These are phyloP conservation scores for Peromyscus maniculatus DNA, from an alignment of 2,113 vertebrate species.

Conservation along the genomic window DNA sequence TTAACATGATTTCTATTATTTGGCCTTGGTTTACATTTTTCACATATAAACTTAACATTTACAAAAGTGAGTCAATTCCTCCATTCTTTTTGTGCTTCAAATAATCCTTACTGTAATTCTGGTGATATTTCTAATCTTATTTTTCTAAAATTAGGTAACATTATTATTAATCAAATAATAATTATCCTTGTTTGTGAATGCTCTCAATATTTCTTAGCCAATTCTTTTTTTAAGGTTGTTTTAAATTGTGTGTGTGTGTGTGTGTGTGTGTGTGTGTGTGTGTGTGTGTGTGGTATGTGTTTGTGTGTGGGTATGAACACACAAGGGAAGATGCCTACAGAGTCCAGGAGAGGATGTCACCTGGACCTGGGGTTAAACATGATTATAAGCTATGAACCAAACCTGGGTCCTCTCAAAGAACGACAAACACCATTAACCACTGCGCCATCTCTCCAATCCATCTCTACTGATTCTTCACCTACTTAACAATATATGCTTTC, in stretches of 20 bases:
- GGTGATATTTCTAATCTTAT: neutral
- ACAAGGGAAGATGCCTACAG: neutral
- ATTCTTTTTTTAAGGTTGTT: neutral
- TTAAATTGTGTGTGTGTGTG: neutral
- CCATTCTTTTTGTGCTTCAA: neutral
- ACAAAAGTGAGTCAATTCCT: neutral
- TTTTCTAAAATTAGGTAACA: neutral
- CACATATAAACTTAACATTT: neutral
- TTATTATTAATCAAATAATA: neutral
- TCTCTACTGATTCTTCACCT: neutral
- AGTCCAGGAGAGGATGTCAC: neutral
- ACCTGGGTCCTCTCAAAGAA: neutral
- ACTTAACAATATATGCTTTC: neutral
- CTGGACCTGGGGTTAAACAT: neutral
- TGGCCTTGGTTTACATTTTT: slow-evolving; percentile 29
- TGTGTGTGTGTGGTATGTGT: no score
- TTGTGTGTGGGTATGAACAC: neutral
- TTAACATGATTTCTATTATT: slow-evolving; percentile 1
- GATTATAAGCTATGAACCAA: neutral
- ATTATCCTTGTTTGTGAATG: neutral
- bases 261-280: neutral
- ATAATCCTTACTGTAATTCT: neutral
- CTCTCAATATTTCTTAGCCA: neutral
- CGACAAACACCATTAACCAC: neutral
- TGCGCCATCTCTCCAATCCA: neutral